phyloP scores from a whole-genome alignment of 2,113 vertebrate species.

The Clarias magur region DNA sequence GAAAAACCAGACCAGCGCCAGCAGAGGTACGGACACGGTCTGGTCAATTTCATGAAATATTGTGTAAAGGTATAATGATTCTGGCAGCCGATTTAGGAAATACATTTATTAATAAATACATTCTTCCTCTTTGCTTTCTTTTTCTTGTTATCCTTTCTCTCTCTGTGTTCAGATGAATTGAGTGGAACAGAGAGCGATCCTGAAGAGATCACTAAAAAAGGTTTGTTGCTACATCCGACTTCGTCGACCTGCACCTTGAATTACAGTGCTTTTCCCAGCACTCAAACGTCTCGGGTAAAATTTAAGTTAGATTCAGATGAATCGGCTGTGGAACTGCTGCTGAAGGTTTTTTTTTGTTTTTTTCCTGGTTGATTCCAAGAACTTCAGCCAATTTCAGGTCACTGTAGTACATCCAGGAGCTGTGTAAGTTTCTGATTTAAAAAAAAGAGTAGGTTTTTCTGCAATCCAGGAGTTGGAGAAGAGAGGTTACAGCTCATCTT shows the following conservation, averaged over 20 bases:
- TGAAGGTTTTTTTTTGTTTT: background rate
- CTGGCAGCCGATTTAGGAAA: background rate
- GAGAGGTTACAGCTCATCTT: background rate
- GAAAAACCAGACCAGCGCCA: slow-evolving; percentile 75
- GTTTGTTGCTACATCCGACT: slow-evolving; percentile 68
- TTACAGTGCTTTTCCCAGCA: background rate
- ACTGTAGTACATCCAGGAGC: background rate
- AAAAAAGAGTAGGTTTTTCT: background rate
- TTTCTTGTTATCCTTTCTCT: slow-evolving; percentile 30
- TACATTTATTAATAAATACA: background rate
- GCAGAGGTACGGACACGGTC: slow-evolving; percentile 75
- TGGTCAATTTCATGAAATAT: background rate
- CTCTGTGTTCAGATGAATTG: slow-evolving; percentile 83
- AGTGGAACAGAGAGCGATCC: slow-evolving; percentile 92
- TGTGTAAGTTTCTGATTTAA: background rate
- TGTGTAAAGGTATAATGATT: background rate
- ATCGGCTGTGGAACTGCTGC: background rate
- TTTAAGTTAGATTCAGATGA: background rate
- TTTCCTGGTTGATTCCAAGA: background rate
- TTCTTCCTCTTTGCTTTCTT: background rate
- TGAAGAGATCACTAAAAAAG: slow-evolving; percentile 82
- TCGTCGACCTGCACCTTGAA: background rate
- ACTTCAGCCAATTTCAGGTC: background rate
- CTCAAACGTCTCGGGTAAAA: background rate
- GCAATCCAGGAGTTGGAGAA: background rate